These are phyloP conservation scores for Sericinus montela DNA, from an alignment of 2,888 invertebrate species.

Conservation along the genomic window DNA sequence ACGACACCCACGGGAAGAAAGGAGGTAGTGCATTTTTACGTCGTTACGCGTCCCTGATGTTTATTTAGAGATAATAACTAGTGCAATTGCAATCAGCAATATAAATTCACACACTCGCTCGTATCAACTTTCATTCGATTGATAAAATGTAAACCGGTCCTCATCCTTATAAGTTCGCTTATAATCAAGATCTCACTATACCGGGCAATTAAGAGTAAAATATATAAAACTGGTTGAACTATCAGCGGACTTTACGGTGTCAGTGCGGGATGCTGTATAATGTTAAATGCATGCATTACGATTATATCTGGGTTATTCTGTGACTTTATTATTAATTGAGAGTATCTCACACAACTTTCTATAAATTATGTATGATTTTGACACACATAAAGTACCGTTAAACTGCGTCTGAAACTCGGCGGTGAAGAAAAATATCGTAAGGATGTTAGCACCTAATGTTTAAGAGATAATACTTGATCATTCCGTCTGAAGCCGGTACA, in stretches of 20 bases:
- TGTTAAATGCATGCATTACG: not conserved
- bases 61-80: not conserved
- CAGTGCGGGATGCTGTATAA: not conserved
- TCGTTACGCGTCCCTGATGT: too few relatives aligned
- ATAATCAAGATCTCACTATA: not conserved
- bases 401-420: too few relatives aligned
- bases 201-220: slow-evolving; percentile 2
- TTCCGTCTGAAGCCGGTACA: too few relatives aligned
- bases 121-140: not conserved
- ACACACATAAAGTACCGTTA: too few relatives aligned
- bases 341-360: slow-evolving; percentile 2
- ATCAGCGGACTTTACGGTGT: not conserved
- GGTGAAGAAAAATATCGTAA: too few relatives aligned
- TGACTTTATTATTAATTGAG: not conserved
- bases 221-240: not conserved
- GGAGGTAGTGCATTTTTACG: too few relatives aligned
- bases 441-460: too few relatives aligned
- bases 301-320: not conserved
- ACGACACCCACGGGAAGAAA: too few relatives aligned
- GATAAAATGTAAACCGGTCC: not conserved
- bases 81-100: not conserved
- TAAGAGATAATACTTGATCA: too few relatives aligned
- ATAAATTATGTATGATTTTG: not conserved
- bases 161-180: not conserved
- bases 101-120: not conserved